phyloP scores from a whole-genome alignment of 2,888 invertebrate species.

The Metalampra italica region DNA sequence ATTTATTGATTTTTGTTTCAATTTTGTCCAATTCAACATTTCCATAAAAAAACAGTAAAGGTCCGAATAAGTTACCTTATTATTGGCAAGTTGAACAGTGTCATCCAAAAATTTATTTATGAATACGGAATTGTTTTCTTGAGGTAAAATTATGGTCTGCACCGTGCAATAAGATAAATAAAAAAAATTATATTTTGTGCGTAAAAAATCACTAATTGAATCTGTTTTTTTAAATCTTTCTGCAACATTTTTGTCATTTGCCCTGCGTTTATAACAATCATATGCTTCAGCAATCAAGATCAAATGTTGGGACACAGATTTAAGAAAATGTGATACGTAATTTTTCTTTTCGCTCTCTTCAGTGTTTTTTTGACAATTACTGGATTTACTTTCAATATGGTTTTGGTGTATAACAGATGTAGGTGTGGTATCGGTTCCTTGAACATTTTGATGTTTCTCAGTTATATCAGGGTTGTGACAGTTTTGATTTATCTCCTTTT shows the following conservation, averaged over 20 bases:
- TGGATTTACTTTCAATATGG: no score
- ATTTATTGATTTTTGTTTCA: conserved; percentile 12
- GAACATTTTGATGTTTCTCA: no score
- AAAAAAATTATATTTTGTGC: conserved; percentile 28
- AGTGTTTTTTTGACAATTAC: no score
- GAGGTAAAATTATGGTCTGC: conserved; percentile 31
- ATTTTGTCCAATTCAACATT: conserved; percentile 34
- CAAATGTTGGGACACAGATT: not conserved
- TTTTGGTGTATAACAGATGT: no score
- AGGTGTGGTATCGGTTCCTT: no score
- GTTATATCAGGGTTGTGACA: not conserved
- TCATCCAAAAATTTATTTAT: conserved; percentile 26
- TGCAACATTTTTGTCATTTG: not conserved
- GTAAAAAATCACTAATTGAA: conserved; percentile 14
- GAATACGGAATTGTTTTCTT: conserved; percentile 30
- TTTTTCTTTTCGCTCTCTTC: not conserved
- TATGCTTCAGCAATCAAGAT: not conserved
- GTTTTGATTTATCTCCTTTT: not conserved
- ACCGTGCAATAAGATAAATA: conserved; percentile 31
- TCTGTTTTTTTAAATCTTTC: not conserved
- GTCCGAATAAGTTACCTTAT: conserved; percentile 11
- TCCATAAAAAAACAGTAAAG: conserved; percentile 26
- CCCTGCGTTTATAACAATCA: not conserved
- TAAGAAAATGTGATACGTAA: not conserved
- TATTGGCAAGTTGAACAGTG: conserved; percentile 21